Evolutionary conservation across 1,140 invertebrate genomes (phyloP), one percentile per base, ranked within the genome.

Genomic region (Portunus trituberculatus): DNA sequence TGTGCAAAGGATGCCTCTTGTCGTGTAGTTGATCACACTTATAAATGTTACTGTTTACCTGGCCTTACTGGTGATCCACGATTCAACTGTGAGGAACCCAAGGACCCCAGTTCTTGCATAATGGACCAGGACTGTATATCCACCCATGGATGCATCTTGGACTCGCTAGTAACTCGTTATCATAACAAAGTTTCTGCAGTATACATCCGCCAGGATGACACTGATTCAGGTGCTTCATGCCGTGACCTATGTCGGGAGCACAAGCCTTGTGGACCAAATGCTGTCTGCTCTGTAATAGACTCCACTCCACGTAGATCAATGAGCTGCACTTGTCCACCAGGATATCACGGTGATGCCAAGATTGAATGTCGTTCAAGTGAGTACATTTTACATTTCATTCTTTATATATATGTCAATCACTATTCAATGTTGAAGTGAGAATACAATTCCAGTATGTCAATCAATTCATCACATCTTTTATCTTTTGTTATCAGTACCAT

Each of bases 361-460:
- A 97, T 98, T 92, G 96, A 96, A 97, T 99, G 98, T 97, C 97
- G 97, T 96, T 97, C 97, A 97, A 98, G 98, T 98, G 98, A 97
- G 97, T 96, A 14, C 46, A 4, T 3, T 20, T 20, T 59, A 10
- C 52, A 59, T 59, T 59, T 59, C 12, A 20, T 59, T 59, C 12
- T 59, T 10, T 20, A 59, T 10, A 52, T 14, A 10, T 59, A 14
- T 4, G 52, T 59, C 52, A 59, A 1, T 14, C 52, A 59, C 16
- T 20, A 59, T 20, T 20, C 10, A 59, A 10, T 59, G 1, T 59
- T 59, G 12, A 14, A 20, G 16, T 59, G 16, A 59, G 16, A 59
- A 59, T 59, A 59, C 8, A 59, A 59, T 59, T 59, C 52, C 3
- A 59, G 52, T 59, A 59, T 59, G 52, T 14, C 52, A 59, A 10